phyloP scores from a whole-genome alignment of 2,113 vertebrate species.

The Sebastes schlegelii region DNA sequence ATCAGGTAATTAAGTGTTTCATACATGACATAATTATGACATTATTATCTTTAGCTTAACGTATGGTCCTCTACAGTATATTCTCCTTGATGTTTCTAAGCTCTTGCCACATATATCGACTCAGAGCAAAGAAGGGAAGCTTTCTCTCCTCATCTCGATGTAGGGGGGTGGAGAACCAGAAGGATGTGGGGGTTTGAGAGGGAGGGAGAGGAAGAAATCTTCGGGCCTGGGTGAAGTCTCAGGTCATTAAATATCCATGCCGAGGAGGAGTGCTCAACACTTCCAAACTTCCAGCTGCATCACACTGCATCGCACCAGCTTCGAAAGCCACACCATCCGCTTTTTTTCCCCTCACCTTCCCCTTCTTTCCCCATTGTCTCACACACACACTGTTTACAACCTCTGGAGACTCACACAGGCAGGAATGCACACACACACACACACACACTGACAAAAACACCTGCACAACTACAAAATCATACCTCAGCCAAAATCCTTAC shows the following conservation, averaged over 20 bases:
- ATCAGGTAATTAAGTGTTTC: neutral
- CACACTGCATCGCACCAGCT: constrained; percentile 35
- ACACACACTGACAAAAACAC: constrained; percentile 14
- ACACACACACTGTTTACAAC: constrained; percentile 38
- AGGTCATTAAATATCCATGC: constrained; percentile 81
- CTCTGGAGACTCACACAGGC: constrained; percentile 55
- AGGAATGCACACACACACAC: constrained; percentile 2
- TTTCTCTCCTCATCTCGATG: constrained; percentile 50
- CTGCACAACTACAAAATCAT: constrained; percentile 39
- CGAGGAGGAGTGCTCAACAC: constrained; percentile 67
- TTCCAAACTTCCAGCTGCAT: constrained; percentile 70
- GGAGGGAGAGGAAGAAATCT: constrained; percentile 39
- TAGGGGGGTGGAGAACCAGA: constrained; percentile 70
- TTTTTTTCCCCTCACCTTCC: constrained; percentile 35
- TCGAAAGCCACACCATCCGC: constrained; percentile 37
- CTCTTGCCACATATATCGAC: constrained; percentile 53
- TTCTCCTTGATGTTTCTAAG: constrained; percentile 71
- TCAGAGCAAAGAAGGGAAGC: constrained; percentile 67
- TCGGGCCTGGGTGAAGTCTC: constrained; percentile 67
- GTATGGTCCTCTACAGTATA: constrained; percentile 35
- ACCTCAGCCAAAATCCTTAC: constrained; percentile 48
- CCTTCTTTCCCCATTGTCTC: neutral
- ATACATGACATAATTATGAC: constrained; percentile 4
- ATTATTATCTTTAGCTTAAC: constrained; percentile 23
- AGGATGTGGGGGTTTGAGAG: constrained; percentile 52